Evolutionary conservation across 2,888 invertebrate genomes (phyloP), one percentile per base, ranked within the genome.

Genomic region (Rambutsinella grinnellia): DNA sequence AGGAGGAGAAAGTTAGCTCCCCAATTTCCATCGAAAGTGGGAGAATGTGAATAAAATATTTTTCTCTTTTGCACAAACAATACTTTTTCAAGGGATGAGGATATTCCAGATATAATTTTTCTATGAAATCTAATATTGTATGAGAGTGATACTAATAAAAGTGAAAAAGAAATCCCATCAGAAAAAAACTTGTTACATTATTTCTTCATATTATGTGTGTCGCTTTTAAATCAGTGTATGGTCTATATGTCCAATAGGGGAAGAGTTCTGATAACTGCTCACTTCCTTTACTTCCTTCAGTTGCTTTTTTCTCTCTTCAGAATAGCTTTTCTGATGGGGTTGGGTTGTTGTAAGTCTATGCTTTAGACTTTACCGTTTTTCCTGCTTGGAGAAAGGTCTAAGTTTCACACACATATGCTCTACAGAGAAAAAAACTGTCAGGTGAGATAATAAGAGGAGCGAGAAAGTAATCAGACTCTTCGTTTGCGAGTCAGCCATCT

Each of bases 101-200:
- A 2, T 13, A 56, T 23, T 24, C 13, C 53, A 27, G n/a, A n/a
- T 26, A 56, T 56, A 2, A 56, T 56, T 56, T 27, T 19, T 56
- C 36, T 24, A 26, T 44, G 28, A 19, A 56, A 63, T 63, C 62
- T 36, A 71, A 47, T 61, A 47, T 61, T 23, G 49, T 61, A 61
- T 56, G 56, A 26, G 26, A 61, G 49, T 57, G 62, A 71, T 63
- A 71, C 57, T 71, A 44, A 44, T 26, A 51, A 8, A 54, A 53
- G 65, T 36, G 53, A 61, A 60, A 58, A 61, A 74, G 74, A 74
- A 74, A 74, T 66, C 65, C 74, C 66, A 74, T 74, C 74, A 74
- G 26, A 72, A 36, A 51, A 61, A 72, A 74, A 72, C 74, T 74
- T 74, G 74, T 74, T 74, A 74, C 74, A 74, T 74, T 74, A 74